phyloP scores from a whole-genome alignment of 2,113 vertebrate genomes.

The Bothrops jararaca region DNA sequence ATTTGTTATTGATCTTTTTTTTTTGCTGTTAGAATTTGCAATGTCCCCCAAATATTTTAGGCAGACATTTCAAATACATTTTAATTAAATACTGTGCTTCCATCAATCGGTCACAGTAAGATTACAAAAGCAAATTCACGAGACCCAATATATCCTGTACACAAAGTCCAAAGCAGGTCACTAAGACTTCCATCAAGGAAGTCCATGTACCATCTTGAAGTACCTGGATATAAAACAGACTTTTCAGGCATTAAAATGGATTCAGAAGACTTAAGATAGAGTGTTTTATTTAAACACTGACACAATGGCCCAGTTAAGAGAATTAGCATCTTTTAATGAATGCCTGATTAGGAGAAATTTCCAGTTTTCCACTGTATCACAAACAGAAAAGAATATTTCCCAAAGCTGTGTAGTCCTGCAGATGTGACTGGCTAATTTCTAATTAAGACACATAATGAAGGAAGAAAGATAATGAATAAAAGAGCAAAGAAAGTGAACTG shows the following conservation, averaged over 20 bases:
- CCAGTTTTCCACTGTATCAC: accelerated
- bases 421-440: constrained; percentile 33
- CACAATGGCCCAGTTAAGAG: constrained; percentile 16
- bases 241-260: constrained; percentile 2
- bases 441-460: constrained; percentile 17
- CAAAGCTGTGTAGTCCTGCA: constrained; percentile 20
- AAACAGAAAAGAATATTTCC: constrained; percentile 31
- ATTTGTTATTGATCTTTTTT: background rate
- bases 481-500: constrained; percentile 6
- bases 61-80: background rate
- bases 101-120: background rate
- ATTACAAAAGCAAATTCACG: background rate
- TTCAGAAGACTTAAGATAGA: background rate
- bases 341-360: constrained; percentile 36
- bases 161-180: background rate
- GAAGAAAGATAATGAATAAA: constrained; percentile 31
- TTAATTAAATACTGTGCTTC: background rate
- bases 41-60: background rate
- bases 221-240: background rate
- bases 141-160: background rate
- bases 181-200: background rate
- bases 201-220: background rate
- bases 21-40: background rate
- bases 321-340: constrained; percentile 19
- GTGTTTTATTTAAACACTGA: constrained; percentile 15